Evolutionary conservation across 2,888 invertebrate species (phyloP).

Genomic region (Spialia ferax): DNA sequence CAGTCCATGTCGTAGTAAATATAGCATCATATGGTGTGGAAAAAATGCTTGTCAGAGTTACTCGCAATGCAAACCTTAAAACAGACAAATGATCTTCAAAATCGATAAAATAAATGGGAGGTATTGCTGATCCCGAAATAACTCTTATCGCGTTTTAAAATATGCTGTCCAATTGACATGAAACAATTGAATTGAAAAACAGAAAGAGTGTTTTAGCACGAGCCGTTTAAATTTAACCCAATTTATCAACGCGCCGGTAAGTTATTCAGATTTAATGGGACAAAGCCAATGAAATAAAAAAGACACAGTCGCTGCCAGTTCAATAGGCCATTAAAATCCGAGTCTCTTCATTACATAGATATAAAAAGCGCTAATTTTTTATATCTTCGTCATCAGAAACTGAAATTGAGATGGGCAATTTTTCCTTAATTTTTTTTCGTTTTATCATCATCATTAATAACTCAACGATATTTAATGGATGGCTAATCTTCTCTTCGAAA

Average conservation of each 20-base stretch:
- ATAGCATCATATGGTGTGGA: no score
- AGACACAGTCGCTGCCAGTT: background rate
- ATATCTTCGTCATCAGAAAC: slow-evolving; percentile 4
- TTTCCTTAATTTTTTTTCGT: slow-evolving; percentile 1
- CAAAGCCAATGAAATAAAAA: background rate
- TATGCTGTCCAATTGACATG: background rate
- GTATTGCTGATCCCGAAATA: background rate
- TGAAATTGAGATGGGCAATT: background rate
- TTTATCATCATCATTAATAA: background rate
- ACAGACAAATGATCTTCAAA: no score
- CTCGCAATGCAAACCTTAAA: no score
- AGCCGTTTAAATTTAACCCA: background rate
- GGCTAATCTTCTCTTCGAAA: slow-evolving; percentile 7
- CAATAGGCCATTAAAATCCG: background rate
- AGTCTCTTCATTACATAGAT: background rate
- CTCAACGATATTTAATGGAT: slow-evolving; percentile 2
- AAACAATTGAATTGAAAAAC: background rate
- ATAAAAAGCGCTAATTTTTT: background rate
- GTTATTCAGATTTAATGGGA: background rate
- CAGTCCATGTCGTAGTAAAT: no score
- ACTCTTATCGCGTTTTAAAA: background rate
- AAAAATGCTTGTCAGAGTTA: no score
- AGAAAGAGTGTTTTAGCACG: background rate
- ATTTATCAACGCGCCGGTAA: background rate
- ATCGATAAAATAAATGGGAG: no score